These are phyloP conservation scores for Hydrozoanthus tunicans DNA, from an alignment of 64 coral and sea anemone species.

Conservation along the genomic window DNA sequence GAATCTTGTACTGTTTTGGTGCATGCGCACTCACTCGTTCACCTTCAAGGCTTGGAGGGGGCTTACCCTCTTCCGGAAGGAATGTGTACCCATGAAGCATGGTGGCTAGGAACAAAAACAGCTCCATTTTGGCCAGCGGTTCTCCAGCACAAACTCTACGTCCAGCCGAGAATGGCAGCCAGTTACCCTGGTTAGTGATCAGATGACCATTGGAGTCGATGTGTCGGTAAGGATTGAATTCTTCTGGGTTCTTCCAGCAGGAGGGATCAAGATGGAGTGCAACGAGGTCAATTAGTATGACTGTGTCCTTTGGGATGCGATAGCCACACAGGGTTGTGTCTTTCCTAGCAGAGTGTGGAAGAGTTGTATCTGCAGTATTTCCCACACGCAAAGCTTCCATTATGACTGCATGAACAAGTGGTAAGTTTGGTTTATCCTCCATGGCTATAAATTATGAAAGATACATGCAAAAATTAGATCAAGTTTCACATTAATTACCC, in stretches of 20 bases:
- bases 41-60: conserved; percentile 12
- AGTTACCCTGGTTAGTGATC: neutral
- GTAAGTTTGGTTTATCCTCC: neutral
- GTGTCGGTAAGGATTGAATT: neutral
- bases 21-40: neutral
- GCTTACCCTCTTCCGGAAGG: neutral
- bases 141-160: conserved; percentile 10
- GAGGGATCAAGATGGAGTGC: neutral
- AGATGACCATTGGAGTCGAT: neutral
- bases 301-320: neutral
- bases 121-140: neutral
- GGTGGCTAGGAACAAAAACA: neutral
- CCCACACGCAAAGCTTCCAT: neutral
- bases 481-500: too few species aligned
- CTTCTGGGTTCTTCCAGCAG: neutral
- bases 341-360: neutral
- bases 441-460: neutral
- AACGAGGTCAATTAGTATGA: neutral
- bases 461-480: too few species aligned
- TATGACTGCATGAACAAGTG: neutral
- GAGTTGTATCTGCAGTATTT: neutral
- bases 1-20: neutral
- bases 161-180: neutral
- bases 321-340: neutral
- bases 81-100: conserved; percentile 12